Base-by-base conservation (phyloP, 1,140 invertebrate genomes). In the Holcopasites calliopsidis region DNA sequence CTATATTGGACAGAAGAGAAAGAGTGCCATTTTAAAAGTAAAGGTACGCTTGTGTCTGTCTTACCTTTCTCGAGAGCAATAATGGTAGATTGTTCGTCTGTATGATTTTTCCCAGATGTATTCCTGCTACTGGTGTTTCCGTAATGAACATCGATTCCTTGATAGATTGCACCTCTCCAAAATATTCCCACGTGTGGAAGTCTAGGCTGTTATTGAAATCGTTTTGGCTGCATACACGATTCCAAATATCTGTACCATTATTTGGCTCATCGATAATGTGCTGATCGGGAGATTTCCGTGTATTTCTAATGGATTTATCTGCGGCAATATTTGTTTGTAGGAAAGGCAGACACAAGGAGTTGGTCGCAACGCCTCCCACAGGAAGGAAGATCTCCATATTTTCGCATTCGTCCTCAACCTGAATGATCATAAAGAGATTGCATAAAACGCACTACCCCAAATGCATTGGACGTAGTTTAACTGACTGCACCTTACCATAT, bases 131-230 rank as follows among this genome's bases (percentile, higher is more conserved):
- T 1, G 83, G 66, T 1, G 82, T 77, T 79, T 92, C 90, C 1
- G 85, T 83, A 23, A 88, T 64, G 74, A 91, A 92, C 28, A 75
- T 70, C 18, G 65, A 69, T 54, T 91, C 86, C 69, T 88, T 89
- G 11, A 38, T 23, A 16, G 83, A 69, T 31, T 89, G 74, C 0
- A 64, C 74, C 13, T 76, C 42, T 33, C 90, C 91, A 1, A 92
- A 66, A 23, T 76, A 86, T 77, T 92, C 91, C 91, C 91, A 92
- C 0, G 88, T 91, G 31, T 83, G 84, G 76, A 61, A 70, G 40
- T 90, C 66, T 4, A 77, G 57, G 8, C 74, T 7, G 21, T 73
- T 42, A 0, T 31, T 61, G 21, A 72, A 6, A 0, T 61, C 38
- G 2, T 57, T 16, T 1, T 75, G 31, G 35, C 68, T 49, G 58